These are phyloP conservation scores for Acipenser ruthenus DNA, from an alignment of 2,797 vertebrate genomes.

Conservation along the genomic window DNA sequence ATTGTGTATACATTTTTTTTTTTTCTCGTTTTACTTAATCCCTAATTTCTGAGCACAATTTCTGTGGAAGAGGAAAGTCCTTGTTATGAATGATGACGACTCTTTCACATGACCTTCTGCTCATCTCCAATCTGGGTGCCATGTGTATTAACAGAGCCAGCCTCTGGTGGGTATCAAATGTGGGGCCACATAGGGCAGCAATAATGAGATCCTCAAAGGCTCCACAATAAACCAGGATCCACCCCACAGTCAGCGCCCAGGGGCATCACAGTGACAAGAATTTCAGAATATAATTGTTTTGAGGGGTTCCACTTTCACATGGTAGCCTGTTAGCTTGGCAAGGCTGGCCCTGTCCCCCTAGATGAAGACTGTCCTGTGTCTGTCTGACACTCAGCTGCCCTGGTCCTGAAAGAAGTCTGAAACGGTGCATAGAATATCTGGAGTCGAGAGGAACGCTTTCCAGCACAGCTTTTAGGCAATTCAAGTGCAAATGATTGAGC, in stretches of 20 bases:
- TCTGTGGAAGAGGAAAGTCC: background rate
- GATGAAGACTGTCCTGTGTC: background rate
- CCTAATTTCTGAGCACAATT: constrained; percentile 33
- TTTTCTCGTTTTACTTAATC: too few species aligned
- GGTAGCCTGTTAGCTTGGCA: constrained; percentile 11
- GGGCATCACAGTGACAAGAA: constrained; percentile 39
- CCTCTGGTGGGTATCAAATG: too few species aligned
- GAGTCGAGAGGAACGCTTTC: constrained; percentile 36
- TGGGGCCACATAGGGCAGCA: background rate
- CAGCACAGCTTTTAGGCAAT: constrained; percentile 45
- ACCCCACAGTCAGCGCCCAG: constrained; percentile 18
- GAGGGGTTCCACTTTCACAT: constrained; percentile 4
- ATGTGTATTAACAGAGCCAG: too few species aligned
- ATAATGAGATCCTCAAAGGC: background rate
- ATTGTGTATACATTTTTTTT: too few species aligned
- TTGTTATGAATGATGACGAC: background rate
- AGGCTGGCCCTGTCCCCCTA: background rate
- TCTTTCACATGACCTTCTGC: background rate
- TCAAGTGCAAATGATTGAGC: too few species aligned
- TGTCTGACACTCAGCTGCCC: constrained; percentile 21
- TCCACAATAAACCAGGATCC: constrained; percentile 26
- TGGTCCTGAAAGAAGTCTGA: constrained; percentile 21
- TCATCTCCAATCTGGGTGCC: too few species aligned
- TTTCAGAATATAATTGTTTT: constrained; percentile 4
- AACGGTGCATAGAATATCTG: constrained; percentile 55